Percentiles rank a stretch among this genome's conserved stretches.
Conservation (phyloP, 2,113 vertebrate genomes). For the Neolamprologus devosi region DNA sequence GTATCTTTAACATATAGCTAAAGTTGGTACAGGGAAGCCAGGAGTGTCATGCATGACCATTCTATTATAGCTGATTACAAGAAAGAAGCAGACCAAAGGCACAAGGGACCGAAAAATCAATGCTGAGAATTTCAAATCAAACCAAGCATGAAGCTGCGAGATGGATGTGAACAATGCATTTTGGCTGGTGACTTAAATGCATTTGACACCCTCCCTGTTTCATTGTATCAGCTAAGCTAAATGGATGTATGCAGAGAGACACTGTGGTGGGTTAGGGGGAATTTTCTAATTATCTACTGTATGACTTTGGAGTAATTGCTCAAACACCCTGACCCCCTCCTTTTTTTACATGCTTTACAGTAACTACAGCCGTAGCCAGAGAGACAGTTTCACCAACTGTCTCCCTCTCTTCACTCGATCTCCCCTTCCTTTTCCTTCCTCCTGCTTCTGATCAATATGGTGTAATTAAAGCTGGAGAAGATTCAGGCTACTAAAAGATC, state of each 20-base stretch:
- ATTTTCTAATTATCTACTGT: constrained; percentile 57
- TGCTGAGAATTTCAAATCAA: constrained; percentile 75
- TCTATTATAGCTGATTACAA: constrained; percentile 43
- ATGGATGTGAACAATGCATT: constrained; percentile 42
- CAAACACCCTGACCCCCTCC: background rate
- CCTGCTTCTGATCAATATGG: constrained; percentile 55
- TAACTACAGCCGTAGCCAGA: background rate
- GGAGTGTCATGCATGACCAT: constrained; percentile 38
- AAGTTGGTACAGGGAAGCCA: constrained; percentile 1
- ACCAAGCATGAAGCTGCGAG: constrained; percentile 52
- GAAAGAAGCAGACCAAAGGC: constrained; percentile 15
- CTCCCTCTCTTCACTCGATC: background rate
- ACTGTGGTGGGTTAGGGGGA: background rate
- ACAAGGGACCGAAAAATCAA: constrained; percentile 67
- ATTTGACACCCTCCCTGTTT: constrained; percentile 34
- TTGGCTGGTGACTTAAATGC: constrained; percentile 32
- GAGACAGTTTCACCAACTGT: constrained; percentile 4
- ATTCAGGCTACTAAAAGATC: constrained; percentile 33
- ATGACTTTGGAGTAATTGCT: constrained; percentile 37
- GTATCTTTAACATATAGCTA: background rate
- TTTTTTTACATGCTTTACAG: constrained; percentile 26
- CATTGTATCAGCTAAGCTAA: constrained; percentile 30
- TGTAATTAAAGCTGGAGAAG: constrained; percentile 64
- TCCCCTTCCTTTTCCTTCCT: background rate
- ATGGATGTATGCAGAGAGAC: background rate